Evolutionary conservation across 2,888 invertebrate genomes (phyloP).

Genomic region (Doris montereyensis): DNA sequence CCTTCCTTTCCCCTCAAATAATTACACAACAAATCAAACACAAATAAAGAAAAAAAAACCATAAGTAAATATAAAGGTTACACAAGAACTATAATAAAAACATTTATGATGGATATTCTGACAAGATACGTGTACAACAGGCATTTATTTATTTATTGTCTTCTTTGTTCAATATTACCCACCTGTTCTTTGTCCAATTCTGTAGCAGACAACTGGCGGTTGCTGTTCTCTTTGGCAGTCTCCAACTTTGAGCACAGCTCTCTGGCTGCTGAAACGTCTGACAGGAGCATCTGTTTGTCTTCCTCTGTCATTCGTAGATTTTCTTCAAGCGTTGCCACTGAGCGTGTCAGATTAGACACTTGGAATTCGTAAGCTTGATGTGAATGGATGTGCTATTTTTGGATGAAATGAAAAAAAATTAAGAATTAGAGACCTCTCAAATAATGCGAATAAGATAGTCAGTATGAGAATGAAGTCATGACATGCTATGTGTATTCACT

Average conservation of each 20-base stretch:
- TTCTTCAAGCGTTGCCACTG: constrained; percentile 68
- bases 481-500: background rate
- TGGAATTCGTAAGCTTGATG: constrained; percentile 70
- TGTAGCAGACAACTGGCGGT: constrained; percentile 68
- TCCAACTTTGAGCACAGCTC: constrained; percentile 71
- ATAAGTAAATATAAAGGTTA: too few relatives aligned
- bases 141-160: too few relatives aligned
- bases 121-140: too few relatives aligned
- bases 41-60: too few relatives aligned
- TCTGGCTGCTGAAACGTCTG: constrained; percentile 69
- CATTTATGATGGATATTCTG: too few relatives aligned
- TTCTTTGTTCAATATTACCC: too few relatives aligned
- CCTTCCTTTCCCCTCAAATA: too few relatives aligned
- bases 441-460: background rate
- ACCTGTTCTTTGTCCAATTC: constrained; percentile 72
- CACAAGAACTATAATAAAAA: too few relatives aligned
- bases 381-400: constrained; percentile 65
- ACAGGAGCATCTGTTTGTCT: constrained; percentile 68
- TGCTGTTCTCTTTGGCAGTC: constrained; percentile 69
- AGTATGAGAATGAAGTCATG: background rate
- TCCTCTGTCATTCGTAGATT: constrained; percentile 63
- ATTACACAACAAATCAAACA: too few relatives aligned
- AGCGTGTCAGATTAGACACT: constrained; percentile 67
- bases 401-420: background rate
- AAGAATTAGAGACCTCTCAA: background rate